A percentile compares a stretch with the other conserved stretches of the same genome.
These are phyloP conservation scores for Microcaecilia unicolor DNA, from an alignment of 2,797 vertebrate genomes.

Conservation along the genomic window DNA sequence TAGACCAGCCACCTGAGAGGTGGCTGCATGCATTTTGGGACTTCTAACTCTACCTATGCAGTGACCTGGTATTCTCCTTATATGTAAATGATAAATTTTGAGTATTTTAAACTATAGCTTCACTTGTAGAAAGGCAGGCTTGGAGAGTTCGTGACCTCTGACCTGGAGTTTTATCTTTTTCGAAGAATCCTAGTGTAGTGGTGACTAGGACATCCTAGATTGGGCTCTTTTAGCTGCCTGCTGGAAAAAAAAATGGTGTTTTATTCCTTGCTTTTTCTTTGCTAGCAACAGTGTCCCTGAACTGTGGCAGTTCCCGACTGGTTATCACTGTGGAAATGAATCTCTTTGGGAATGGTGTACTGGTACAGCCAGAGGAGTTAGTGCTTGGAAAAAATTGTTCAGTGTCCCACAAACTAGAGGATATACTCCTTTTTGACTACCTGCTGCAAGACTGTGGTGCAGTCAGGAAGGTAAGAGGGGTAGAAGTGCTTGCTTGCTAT, in stretches of 20 bases:
- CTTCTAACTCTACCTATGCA: neutral
- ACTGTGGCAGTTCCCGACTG: neutral
- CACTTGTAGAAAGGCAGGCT: no score
- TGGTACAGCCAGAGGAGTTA: neutral
- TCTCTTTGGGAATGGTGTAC: neutral
- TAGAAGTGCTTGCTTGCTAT: neutral
- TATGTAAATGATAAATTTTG: no score
- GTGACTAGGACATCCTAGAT: no score
- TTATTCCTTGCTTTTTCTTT: no score
- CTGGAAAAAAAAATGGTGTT: no score
- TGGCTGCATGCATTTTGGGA: neutral
- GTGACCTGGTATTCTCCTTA: no score
- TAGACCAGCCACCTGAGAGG: no score
- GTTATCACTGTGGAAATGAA: neutral
- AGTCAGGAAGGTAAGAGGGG: conserved; percentile 10
- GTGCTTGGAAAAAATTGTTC: neutral
- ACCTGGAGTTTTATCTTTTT: neutral
- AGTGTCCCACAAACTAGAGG: neutral
- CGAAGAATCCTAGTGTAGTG: no score
- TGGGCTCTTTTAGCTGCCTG: no score
- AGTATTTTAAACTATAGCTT: no score
- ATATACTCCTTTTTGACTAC: neutral
- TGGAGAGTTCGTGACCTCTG: no score
- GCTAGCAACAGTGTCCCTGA: neutral
- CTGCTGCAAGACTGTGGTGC: neutral